Evolutionary conservation across 2,113 vertebrate genomes (phyloP).

Genomic region (Sinocyclocheilus grahami): DNA sequence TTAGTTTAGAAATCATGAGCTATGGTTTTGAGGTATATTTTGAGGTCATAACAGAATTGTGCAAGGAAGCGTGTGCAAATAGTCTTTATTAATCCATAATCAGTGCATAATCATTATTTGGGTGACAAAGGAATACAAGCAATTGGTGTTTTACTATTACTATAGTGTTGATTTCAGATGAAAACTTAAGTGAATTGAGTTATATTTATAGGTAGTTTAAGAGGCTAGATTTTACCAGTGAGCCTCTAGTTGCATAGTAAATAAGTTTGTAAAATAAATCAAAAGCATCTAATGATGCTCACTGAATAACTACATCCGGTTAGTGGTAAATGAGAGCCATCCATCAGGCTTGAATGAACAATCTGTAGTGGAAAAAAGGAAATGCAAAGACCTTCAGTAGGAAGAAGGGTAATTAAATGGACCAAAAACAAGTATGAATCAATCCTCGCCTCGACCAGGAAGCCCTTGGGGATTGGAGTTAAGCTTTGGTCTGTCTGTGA

Average conservation of each 20-base stretch:
- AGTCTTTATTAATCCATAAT: slow-evolving; percentile 8
- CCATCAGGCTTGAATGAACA: not conserved
- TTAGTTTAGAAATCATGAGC: too few species aligned
- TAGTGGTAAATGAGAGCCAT: not conserved
- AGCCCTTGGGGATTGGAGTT: slow-evolving; percentile 41
- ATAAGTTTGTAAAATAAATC: slow-evolving; percentile 4
- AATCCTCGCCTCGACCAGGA: slow-evolving; percentile 39
- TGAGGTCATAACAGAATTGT: too few species aligned
- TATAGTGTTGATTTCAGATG: not conserved
- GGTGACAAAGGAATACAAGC: not conserved
- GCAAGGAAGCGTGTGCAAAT: too few species aligned
- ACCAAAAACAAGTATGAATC: slow-evolving; percentile 51
- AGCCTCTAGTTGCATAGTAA: not conserved
- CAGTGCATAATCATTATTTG: too few species aligned
- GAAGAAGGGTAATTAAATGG: slow-evolving; percentile 55
- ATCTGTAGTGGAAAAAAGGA: not conserved
- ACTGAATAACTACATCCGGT: not conserved
- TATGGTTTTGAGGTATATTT: too few species aligned
- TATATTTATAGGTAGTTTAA: not conserved
- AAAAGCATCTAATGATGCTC: not conserved
- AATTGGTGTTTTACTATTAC: not conserved
- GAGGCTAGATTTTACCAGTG: not conserved
- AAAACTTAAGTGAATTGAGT: not conserved
- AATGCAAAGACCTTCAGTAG: slow-evolving; percentile 30
- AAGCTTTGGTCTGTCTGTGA: slow-evolving; percentile 38